Percentiles rank a stretch among this genome's conserved stretches.
These are phyloP conservation scores for Gavialis gangeticus DNA, from an alignment of 2,113 vertebrate species.

Conservation along the genomic window DNA sequence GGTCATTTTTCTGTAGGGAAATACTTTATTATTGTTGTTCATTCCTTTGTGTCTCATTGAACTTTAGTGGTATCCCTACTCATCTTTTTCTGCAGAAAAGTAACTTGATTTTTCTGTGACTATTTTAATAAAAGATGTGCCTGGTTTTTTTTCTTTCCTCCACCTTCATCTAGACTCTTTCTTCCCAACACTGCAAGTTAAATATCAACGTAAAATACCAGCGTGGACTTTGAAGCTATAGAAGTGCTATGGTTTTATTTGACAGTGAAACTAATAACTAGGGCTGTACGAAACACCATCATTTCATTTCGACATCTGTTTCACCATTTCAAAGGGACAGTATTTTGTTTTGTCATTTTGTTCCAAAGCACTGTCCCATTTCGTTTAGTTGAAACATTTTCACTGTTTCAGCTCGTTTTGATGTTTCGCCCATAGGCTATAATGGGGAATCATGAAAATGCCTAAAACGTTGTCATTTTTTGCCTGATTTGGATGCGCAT, in stretches of 20 bases:
- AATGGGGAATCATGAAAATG: no score
- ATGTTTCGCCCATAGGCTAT: no score
- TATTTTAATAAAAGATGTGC: background rate
- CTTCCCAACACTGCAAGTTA: background rate
- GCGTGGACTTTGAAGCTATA: background rate
- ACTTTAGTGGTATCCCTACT: background rate
- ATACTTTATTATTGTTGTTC: background rate
- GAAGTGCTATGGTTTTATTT: background rate
- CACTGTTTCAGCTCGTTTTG: no score
- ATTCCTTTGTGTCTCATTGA: rapidly evolving
- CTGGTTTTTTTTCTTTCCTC: background rate
- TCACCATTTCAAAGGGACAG: no score
- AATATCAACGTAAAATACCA: background rate
- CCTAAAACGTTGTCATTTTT: no score
- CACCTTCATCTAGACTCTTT: background rate
- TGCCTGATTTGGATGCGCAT: no score
- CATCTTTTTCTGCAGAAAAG: background rate
- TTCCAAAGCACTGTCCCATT: no score
- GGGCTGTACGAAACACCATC: no score
- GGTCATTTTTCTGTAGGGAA: background rate
- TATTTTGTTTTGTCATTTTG: no score
- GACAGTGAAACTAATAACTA: background rate
- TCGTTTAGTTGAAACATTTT: no score
- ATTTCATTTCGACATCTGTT: no score
- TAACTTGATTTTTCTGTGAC: background rate